Base-by-base conservation (phyloP, 2,888 invertebrate genomes). In the Ditula angustiorana region DNA sequence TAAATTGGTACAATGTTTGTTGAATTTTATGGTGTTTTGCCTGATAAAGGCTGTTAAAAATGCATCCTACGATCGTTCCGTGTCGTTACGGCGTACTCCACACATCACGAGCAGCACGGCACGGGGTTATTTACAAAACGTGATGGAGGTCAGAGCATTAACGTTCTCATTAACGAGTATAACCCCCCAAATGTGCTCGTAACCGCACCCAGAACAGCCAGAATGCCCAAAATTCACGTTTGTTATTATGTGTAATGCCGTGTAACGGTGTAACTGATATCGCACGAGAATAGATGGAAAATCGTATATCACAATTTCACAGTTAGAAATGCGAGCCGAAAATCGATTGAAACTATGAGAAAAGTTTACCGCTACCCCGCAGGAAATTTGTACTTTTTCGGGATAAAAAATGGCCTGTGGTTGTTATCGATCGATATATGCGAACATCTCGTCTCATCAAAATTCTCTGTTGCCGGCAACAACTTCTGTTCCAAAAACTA, bases 91-190 rank as follows among this genome's bases (percentile, higher is more conserved):
- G 58, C 58, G 35, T 47, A 46, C 62, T 49, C 59, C 62, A 67
- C 58, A 52, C 59, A 53, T 64, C 64, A 52, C 46, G 10, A 33
- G 24, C 47, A n/a, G 37, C 23, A 28, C 50, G 53, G 13, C 24
- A 53, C 44, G 50, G 53, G 66, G 50, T 66, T 66, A 61, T 66
- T 57, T 63, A 67, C 65, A 62, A 67, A 68, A 71, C 66, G 69
- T 71, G 75, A 76, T 68, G 70, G 62, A 72, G 72, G 70, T 74
- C 69, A 53, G 66, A 67, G 69, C 67, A 74, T 74, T 74, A 75
- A 73, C 74, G 70, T 69, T 72, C 66, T 73, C 72, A 74, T 77
- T 74, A 73, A 67, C 56, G 67, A 55, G 67, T 59, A 72, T 69
- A 66, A 63, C 64, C 67, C 68, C 60, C 63, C 49, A 61, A 55